Base-by-base conservation (phyloP, 2,113 vertebrate species). In the Amblyornis subalaris region DNA sequence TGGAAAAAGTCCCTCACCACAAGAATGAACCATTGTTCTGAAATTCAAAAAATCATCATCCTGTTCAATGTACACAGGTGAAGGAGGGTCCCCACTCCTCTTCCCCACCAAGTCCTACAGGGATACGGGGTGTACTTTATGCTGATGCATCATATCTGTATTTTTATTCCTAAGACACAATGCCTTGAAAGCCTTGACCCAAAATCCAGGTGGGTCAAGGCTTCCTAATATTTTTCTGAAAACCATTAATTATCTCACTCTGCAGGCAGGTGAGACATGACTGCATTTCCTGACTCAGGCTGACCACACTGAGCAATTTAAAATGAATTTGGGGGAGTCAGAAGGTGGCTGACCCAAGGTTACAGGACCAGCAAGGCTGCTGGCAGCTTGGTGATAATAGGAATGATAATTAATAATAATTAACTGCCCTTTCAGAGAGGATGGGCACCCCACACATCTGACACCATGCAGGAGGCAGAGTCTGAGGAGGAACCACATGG, bases 401-500 rank as follows among this genome's bases (percentile, higher is more conserved):
- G 5, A 65, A 51, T 44, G 47, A 4, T 29, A 36, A 81, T 10
- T 54, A 71, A 21, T 42, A 60, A 14, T n/a, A 26, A 77, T 10
- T 19, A 78, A 44, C 16, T 35, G 35, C 12, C 2, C 2, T 58
- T 76, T 72, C 61, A 38, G 40, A 21, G 33, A 28, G 23, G 44
- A 36, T 1, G 15, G 38, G 16, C 28, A 38, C 47, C 14, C 9
- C 20, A 13, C 15, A 4, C 0, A 1, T 13, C 35, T 5, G 47
- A 51, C 11, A 20, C 17, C 38, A 8, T 0, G 1, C 0, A 47
- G 55, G 45, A 53, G 14, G 61, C 65, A 66, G 55, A 47, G 65
- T 28, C 73, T 7, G 6, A 66, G 42, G 11, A 86, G 10, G 26
- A 70, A n/a, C 6, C 53, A 29, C 8, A 2, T 0, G 0, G 29